Evolutionary conservation across 2,113 vertebrate species (phyloP).

Genomic region (Saccopteryx leptura): DNA sequence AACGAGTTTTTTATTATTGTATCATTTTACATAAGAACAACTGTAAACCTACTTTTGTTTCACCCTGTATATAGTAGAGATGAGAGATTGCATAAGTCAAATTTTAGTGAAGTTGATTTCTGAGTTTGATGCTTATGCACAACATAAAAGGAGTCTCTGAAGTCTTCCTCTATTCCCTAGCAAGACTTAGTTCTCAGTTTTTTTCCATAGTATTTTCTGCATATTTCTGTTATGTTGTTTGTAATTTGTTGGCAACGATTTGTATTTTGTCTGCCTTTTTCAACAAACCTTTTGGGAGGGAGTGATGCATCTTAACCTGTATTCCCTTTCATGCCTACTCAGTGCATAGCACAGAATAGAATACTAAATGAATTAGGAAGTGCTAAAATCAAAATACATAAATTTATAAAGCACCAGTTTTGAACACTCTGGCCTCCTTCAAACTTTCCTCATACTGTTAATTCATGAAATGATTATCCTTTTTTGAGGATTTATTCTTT

Average conservation of each 20-base stretch:
- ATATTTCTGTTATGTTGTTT: neutral
- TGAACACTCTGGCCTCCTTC: slow-evolving; percentile 8
- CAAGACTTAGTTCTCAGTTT: neutral
- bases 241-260: slow-evolving; percentile 4
- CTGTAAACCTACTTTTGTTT: too few species aligned
- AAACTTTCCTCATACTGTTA: neutral
- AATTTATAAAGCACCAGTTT: slow-evolving; percentile 1
- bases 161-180: neutral
- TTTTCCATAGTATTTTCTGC: neutral
- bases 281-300: neutral
- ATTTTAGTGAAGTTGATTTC: slow-evolving; percentile 30
- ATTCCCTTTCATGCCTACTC: neutral
- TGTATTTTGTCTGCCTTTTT: neutral
- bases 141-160: neutral
- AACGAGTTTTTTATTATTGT: too few species aligned
- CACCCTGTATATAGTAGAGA: neutral
- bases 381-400: neutral
- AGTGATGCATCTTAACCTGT: neutral
- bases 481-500: neutral
- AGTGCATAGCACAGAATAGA: neutral
- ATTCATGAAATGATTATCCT: neutral
- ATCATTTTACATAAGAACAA: too few species aligned
- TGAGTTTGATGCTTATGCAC: slow-evolving; percentile 32
- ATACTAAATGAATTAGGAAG: neutral
- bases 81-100: neutral